These are phyloP conservation scores for Erethizon dorsatum DNA, from an alignment of 2,797 vertebrate genomes.

Conservation along the genomic window DNA sequence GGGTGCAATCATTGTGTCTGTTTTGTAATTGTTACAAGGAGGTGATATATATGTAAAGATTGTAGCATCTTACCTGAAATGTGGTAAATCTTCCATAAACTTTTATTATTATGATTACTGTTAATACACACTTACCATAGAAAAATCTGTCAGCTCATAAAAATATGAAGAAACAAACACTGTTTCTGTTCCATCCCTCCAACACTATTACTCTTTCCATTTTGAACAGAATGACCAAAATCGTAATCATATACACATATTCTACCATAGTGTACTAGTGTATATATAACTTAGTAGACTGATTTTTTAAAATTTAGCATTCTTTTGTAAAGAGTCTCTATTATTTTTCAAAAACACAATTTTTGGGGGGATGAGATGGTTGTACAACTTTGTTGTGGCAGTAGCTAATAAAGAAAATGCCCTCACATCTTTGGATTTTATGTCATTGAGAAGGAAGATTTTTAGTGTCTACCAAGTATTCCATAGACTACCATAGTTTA, in stretches of 20 bases:
- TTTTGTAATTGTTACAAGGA: neutral
- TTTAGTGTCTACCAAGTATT: constrained; percentile 35
- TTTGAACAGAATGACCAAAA: neutral
- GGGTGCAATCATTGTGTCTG: neutral
- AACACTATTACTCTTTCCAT: neutral
- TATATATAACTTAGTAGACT: neutral
- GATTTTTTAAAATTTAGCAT: neutral
- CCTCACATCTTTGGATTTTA: neutral
- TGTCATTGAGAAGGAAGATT: constrained; percentile 6
- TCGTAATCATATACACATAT: neutral
- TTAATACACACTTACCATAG: neutral
- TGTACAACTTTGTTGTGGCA: neutral
- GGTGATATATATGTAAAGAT: neutral
- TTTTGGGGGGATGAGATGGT: neutral
- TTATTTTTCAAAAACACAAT: constrained; percentile 32
- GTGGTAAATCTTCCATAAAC: neutral
- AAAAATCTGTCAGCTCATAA: neutral
- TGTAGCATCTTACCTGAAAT: neutral
- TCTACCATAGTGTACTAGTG: neutral
- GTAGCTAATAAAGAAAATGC: neutral
- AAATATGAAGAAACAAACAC: neutral
- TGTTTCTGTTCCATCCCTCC: neutral
- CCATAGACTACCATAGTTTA: neutral
- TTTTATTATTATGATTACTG: neutral
- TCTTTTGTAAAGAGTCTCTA: constrained; percentile 41